phyloP scores from a whole-genome alignment of 2,888 invertebrate species.

The Cheilosia variabilis region DNA sequence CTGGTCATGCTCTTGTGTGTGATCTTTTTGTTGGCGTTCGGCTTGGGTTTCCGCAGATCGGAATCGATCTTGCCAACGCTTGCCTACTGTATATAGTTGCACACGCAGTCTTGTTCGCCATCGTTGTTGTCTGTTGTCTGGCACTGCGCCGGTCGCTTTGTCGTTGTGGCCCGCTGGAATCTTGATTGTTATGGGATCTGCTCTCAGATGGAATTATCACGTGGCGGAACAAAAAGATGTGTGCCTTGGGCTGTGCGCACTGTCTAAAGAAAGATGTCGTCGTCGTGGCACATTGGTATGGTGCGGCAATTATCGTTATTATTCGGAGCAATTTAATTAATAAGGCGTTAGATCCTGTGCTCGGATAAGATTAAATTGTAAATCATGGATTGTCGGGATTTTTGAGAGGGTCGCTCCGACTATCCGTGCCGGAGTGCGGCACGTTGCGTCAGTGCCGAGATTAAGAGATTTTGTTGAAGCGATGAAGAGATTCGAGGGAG shows the following conservation, averaged over 20 bases:
- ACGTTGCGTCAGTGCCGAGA: conserved; percentile 8
- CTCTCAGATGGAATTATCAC: conserved; percentile 53
- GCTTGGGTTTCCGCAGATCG: conserved; percentile 52
- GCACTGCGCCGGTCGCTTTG: conserved; percentile 1
- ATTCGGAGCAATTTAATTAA: conserved; percentile 74
- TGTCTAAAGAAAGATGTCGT: conserved; percentile 36
- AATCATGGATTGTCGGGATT: conserved; percentile 54
- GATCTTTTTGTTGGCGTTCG: conserved; percentile 11
- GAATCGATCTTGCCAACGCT: conserved; percentile 55
- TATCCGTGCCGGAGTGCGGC: background rate
- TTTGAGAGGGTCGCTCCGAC: background rate
- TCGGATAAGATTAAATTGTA: conserved; percentile 67
- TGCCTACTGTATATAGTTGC: conserved; percentile 29
- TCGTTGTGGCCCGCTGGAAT: conserved; percentile 52
- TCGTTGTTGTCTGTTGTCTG: conserved; percentile 3
- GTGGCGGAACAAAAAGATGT: conserved; percentile 51
- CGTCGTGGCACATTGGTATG: conserved; percentile 52
- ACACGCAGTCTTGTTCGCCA: conserved; percentile 50
- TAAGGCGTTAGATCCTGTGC: conserved; percentile 67
- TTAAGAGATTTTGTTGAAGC: conserved; percentile 18
- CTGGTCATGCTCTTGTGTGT: conserved; percentile 6
- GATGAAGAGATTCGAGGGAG: background rate
- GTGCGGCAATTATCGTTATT: conserved; percentile 69
- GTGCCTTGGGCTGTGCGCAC: background rate
- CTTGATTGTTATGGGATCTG: conserved; percentile 74